These are phyloP conservation scores for Diorhabda sublineata DNA, from an alignment of 1,140 invertebrate genomes.

Conservation along the genomic window DNA sequence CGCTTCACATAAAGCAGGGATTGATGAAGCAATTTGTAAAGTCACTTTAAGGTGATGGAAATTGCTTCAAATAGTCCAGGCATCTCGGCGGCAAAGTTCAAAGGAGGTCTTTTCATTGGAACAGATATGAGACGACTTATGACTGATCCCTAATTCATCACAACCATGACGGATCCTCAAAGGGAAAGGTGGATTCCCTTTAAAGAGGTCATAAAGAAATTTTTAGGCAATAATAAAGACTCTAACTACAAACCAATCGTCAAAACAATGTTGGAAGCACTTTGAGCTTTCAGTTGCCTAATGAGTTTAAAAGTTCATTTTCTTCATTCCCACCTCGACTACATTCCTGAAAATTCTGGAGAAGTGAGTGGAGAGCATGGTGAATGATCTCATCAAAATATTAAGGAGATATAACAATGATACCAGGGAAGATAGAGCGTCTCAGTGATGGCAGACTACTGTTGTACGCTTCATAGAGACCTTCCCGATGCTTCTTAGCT, in stretches of 20 bases:
- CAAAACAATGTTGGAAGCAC: neutral
- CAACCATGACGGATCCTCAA: neutral
- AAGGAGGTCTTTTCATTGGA: neutral
- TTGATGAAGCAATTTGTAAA: neutral
- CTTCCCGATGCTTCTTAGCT: too few relatives aligned
- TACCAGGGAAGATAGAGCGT: neutral
- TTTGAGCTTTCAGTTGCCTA: conserved; percentile 16
- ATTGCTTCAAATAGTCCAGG: neutral
- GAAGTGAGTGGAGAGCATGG: conserved; percentile 37
- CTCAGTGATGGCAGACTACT: neutral
- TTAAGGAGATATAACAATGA: conserved; percentile 30
- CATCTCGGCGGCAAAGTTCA: neutral
- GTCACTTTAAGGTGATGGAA: neutral
- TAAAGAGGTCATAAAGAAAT: neutral
- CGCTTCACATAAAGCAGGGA: too few relatives aligned
- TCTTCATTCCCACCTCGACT: conserved; percentile 12
- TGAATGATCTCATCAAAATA: conserved; percentile 40
- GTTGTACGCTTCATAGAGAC: neutral
- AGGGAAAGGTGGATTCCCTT: neutral
- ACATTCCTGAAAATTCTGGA: conserved; percentile 37
- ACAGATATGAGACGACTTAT: neutral
- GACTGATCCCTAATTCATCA: neutral
- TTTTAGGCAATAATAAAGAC: neutral
- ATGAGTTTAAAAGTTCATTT: conserved; percentile 35
- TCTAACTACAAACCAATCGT: conserved; percentile 5